phyloP scores from a whole-genome alignment of 2,797 vertebrate species.

The Siniperca scherzeri region DNA sequence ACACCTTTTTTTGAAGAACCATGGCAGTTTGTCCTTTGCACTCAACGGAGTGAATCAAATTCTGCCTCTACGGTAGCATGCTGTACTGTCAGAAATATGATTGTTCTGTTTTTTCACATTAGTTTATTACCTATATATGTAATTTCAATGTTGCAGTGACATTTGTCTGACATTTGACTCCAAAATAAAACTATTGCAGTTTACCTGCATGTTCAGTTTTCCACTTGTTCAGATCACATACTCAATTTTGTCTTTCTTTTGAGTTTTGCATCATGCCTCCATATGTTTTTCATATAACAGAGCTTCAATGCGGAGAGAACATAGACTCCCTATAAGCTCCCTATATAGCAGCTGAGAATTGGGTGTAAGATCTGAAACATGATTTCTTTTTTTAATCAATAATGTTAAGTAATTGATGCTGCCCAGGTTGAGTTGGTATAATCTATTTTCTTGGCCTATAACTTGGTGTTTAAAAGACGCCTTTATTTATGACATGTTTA shows the following conservation, averaged over 20 bases:
- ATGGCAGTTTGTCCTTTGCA: not conserved
- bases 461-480: constrained; percentile 52
- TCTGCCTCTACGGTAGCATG: not conserved
- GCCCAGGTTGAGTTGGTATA: constrained; percentile 38
- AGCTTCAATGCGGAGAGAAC: not conserved
- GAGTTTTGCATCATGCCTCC: not conserved
- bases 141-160: not conserved
- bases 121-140: not conserved
- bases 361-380: constrained; percentile 17
- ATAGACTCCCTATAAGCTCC: too few relatives aligned
- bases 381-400: constrained; percentile 50
- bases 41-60: not conserved
- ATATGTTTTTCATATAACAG: not conserved
- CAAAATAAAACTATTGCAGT: not conserved
- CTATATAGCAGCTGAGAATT: not conserved
- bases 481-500: constrained; percentile 55
- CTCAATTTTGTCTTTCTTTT: not conserved
- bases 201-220: not conserved
- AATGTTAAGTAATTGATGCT: constrained; percentile 57
- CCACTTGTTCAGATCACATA: not conserved
- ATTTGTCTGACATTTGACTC: not conserved
- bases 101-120: not conserved
- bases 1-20: not conserved
- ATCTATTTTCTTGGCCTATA: constrained; percentile 58
- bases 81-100: not conserved